Conservation (phyloP, 2,113 vertebrate genomes). For the Protomyctophum bolini region DNA sequence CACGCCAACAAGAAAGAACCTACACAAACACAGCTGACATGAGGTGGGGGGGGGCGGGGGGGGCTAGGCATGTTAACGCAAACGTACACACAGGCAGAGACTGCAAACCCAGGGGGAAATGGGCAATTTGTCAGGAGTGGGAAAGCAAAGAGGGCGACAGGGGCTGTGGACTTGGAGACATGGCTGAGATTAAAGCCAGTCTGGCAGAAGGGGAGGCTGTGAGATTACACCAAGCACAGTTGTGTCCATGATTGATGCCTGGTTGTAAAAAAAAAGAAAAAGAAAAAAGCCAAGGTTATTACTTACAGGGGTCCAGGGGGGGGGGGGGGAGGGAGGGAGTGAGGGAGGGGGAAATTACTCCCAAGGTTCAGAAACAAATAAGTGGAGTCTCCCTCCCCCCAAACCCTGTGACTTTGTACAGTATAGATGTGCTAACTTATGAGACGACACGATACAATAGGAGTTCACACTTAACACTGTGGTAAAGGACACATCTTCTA, state of each 20-base stretch:
- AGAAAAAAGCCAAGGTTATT: conserved; percentile 75
- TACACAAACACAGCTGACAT: conserved; percentile 1
- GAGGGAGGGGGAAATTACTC: conserved; percentile 57
- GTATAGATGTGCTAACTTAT: no score
- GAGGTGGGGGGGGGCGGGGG: background rate
- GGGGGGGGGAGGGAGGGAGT: conserved; percentile 27
- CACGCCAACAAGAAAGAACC: conserved; percentile 15
- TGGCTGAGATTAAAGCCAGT: conserved; percentile 75
- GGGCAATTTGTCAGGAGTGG: conserved; percentile 75
- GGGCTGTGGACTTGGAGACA: conserved; percentile 68
- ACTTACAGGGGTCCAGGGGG: conserved; percentile 61
- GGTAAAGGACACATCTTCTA: no score
- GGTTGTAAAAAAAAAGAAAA: no score
- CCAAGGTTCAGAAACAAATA: conserved; percentile 64
- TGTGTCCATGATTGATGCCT: conserved; percentile 75
- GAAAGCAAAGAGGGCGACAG: conserved; percentile 66
- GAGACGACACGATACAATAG: no score
- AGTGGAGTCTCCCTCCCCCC: conserved; percentile 16
- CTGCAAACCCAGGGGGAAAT: conserved; percentile 71
- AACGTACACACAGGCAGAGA: conserved; percentile 45
- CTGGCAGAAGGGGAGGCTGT: conserved; percentile 62
- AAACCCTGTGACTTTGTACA: no score
- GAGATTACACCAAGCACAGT: conserved; percentile 74
- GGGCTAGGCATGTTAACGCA: background rate
- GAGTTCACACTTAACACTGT: no score